Conservation (phyloP, 2,113 vertebrate genomes). For the Promerops cafer region DNA sequence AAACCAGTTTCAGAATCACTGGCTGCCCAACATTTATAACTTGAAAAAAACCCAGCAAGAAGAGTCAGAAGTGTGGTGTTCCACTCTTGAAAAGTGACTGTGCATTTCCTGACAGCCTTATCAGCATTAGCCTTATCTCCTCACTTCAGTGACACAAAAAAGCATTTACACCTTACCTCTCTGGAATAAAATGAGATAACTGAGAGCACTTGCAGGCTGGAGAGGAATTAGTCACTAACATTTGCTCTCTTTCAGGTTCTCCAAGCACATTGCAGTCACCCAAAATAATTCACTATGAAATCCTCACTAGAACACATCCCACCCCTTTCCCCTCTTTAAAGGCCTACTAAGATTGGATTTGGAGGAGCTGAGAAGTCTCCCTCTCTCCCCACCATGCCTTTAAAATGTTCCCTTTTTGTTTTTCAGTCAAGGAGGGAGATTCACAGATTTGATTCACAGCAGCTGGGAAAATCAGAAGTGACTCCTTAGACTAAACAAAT, state of each 20-base stretch:
- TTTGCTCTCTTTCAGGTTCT: not conserved
- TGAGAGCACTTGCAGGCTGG: not conserved
- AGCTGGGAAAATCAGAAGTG: not conserved
- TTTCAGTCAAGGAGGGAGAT: not conserved
- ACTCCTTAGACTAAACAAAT: not conserved
- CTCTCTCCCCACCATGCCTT: not conserved
- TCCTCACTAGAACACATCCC: not conserved
- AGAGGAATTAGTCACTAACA: not conserved
- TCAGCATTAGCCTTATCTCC: not conserved
- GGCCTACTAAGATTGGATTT: not conserved
- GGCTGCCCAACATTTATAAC: not conserved
- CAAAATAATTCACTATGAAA: not conserved
- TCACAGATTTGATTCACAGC: not conserved
- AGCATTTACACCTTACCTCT: not conserved
- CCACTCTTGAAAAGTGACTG: conserved; percentile 32
- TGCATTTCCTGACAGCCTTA: conserved; percentile 49
- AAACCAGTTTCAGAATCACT: conserved; percentile 54
- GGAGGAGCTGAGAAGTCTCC: not conserved
- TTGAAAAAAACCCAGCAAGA: not conserved
- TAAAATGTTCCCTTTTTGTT: not conserved
- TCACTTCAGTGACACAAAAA: not conserved
- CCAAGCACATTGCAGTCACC: not conserved
- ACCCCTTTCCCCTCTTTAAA: not conserved
- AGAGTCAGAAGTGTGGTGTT: not conserved
- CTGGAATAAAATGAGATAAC: not conserved